Percentiles rank a stretch among this genome's conserved stretches.
These are phyloP conservation scores for Microcaecilia unicolor DNA, from an alignment of 2,797 vertebrate genomes.

Conservation along the genomic window DNA sequence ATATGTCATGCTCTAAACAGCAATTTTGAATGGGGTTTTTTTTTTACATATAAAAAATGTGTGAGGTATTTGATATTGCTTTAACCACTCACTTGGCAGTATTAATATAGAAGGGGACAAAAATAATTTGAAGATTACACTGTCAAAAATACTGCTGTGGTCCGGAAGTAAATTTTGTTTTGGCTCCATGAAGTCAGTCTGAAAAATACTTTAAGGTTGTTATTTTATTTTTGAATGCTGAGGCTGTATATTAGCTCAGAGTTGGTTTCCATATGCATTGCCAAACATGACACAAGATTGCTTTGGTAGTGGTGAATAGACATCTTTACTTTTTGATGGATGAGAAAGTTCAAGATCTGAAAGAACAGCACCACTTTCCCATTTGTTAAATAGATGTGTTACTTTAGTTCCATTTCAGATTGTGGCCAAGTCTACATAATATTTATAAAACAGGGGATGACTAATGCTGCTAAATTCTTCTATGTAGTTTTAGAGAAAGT, in stretches of 20 bases:
- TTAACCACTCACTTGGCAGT: slow-evolving; percentile 14
- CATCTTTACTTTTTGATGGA: background rate
- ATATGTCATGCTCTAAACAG: background rate
- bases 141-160: background rate
- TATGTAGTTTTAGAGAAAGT: no score
- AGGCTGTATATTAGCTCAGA: background rate
- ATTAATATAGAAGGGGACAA: slow-evolving; percentile 5
- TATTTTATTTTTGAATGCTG: background rate
- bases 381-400: background rate
- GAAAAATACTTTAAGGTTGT: slow-evolving; percentile 4
- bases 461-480: no score
- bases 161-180: slow-evolving; percentile 3
- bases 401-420: no score
- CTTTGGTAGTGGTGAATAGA: background rate
- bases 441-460: no score
- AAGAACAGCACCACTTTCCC: background rate
- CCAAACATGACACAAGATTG: background rate
- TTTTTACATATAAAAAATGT: background rate
- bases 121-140: slow-evolving; percentile 1
- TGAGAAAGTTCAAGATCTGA: background rate
- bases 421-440: no score
- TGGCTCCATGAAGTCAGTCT: slow-evolving; percentile 10
- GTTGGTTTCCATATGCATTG: background rate
- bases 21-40: background rate
- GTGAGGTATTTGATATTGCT: background rate